Conservation (phyloP, 2,888 invertebrate species). For the Tipula confusa region DNA sequence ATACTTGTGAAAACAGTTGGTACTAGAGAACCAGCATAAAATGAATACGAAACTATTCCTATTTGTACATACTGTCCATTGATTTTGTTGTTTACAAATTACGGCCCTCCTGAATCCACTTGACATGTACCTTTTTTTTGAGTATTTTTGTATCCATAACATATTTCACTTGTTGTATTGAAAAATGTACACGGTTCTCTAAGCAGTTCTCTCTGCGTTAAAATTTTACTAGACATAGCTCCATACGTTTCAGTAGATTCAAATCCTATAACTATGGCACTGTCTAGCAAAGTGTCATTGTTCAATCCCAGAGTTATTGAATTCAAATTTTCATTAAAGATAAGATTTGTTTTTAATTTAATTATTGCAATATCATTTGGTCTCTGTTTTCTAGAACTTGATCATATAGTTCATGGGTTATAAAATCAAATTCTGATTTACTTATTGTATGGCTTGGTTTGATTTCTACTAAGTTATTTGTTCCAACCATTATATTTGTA, state of each 20-base stretch:
- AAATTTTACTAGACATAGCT: background rate
- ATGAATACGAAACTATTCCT: background rate
- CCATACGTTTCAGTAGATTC: background rate
- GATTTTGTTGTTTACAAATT: background rate
- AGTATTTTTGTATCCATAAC: background rate
- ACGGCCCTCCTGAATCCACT: background rate
- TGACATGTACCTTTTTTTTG: background rate
- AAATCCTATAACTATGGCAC: background rate
- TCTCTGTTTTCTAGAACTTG: background rate
- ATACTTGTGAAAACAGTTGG: background rate
- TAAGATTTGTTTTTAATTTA: background rate
- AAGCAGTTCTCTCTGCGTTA: background rate
- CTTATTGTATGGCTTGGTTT: background rate
- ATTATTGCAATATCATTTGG: background rate
- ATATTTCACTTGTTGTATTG: background rate
- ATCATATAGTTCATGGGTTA: background rate
- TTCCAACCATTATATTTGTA: constrained; percentile 20
- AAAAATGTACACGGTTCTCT: background rate
- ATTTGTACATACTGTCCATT: background rate
- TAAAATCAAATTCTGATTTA: background rate
- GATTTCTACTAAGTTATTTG: background rate
- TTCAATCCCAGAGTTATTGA: background rate
- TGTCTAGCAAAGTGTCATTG: background rate
- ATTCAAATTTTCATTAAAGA: background rate
- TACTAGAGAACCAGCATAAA: background rate